A percentile compares a stretch with the other conserved stretches of the same genome.
These are phyloP conservation scores for Mya arenaria DNA, from an alignment of 1,140 invertebrate genomes.

Conservation along the genomic window DNA sequence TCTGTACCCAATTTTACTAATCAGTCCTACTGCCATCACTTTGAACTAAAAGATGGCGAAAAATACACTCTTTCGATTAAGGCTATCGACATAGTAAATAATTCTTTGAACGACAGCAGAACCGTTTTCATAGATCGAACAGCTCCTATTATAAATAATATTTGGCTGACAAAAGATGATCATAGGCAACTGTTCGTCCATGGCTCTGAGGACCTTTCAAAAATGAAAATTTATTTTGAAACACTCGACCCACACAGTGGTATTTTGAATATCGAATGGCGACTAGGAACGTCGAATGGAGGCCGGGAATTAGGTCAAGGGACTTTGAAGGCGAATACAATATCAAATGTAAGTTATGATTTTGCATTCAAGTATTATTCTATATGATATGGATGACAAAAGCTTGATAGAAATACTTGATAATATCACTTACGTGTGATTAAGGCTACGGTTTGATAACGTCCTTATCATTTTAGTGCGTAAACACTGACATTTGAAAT, in stretches of 20 bases:
- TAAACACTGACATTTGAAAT: too few species aligned
- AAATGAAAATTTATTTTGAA: conserved; percentile 58
- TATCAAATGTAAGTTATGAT: too few species aligned
- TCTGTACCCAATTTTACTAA: conserved; percentile 34
- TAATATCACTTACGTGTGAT: too few species aligned
- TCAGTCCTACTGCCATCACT: conserved; percentile 40
- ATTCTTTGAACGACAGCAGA: conserved; percentile 51
- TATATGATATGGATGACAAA: too few species aligned
- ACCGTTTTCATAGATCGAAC: conserved; percentile 58
- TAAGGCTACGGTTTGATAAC: too few species aligned
- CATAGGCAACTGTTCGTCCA: conserved; percentile 59
- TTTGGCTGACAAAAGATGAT: conserved; percentile 55
- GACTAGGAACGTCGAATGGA: too few species aligned
- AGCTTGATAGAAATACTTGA: too few species aligned
- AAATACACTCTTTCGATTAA: conserved; percentile 53
- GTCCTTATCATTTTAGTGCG: too few species aligned
- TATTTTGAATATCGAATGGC: conserved; percentile 55
- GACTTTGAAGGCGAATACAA: too few species aligned
- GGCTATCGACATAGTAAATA: conserved; percentile 56
- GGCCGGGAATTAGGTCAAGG: too few species aligned
- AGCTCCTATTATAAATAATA: conserved; percentile 55
- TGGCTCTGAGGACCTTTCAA: conserved; percentile 60
- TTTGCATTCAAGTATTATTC: too few species aligned
- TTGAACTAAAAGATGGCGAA: conserved; percentile 56
- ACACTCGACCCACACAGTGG: conserved; percentile 62